Evolutionary conservation across 2,113 vertebrate species (phyloP).

Genomic region (Cyanocitta stelleri): DNA sequence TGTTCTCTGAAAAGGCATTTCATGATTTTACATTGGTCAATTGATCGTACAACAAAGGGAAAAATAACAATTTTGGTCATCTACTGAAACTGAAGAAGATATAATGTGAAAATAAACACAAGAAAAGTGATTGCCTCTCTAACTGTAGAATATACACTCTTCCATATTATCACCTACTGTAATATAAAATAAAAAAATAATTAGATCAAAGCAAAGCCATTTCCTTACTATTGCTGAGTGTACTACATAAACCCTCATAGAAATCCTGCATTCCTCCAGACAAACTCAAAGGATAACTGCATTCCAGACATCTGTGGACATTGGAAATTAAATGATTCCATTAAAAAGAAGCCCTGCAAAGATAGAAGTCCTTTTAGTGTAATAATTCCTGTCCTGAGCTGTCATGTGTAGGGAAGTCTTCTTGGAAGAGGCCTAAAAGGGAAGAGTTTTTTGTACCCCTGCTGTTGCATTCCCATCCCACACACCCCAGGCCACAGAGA

Average conservation of each 20-base stretch:
- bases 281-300: neutral
- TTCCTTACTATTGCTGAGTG: neutral
- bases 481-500: fast-evolving
- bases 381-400: neutral
- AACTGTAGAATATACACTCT: neutral
- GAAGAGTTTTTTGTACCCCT: neutral
- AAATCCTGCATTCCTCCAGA: neutral
- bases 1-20: slow-evolving; percentile 41
- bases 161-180: neutral
- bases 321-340: neutral
- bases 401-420: neutral
- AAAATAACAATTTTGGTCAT: neutral
- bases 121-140: neutral
- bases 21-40: neutral
- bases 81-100: neutral
- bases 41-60: neutral
- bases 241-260: neutral
- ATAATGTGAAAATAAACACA: neutral
- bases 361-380: neutral
- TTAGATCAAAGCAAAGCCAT: neutral
- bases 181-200: neutral
- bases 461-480: neutral
- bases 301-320: neutral
- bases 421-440: neutral
- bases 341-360: neutral